Evolutionary conservation across 2,113 vertebrate genomes (phyloP).

Genomic region (Chlorodrepanis virens): DNA sequence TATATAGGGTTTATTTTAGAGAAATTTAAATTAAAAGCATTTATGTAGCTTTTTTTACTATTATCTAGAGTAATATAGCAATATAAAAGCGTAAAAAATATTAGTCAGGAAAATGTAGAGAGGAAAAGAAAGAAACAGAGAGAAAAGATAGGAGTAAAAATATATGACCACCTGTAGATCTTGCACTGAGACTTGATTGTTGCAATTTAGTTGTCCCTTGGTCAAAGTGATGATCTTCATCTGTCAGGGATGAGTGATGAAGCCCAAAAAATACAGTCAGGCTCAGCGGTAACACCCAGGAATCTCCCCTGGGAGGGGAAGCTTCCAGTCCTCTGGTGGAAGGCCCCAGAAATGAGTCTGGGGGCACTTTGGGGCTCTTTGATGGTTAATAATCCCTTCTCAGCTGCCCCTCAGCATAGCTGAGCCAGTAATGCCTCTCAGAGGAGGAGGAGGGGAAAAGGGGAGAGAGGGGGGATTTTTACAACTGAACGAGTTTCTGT

Average conservation of each 20-base stretch:
- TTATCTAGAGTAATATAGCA: background rate
- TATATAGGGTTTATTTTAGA: background rate
- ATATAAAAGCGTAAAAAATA: background rate
- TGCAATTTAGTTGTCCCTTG: background rate
- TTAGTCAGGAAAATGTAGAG: background rate
- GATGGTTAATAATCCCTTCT: background rate
- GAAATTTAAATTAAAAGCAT: background rate
- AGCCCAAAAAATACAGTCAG: background rate
- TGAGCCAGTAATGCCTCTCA: background rate
- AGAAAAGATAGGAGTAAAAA: background rate
- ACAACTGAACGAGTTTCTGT: background rate
- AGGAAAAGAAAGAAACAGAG: background rate
- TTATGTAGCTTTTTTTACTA: background rate
- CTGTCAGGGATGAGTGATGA: background rate
- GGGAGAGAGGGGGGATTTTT: background rate
- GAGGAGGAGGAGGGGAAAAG: background rate
- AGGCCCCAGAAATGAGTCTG: background rate
- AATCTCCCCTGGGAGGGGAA: background rate
- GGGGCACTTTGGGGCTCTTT: background rate
- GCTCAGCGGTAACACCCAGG: background rate
- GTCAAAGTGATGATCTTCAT: background rate
- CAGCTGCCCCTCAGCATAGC: background rate
- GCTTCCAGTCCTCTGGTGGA: background rate
- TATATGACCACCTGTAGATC: background rate
- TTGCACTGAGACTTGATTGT: background rate